phyloP scores from a whole-genome alignment of 2,888 invertebrate genomes.

The Pheosia tremula region DNA sequence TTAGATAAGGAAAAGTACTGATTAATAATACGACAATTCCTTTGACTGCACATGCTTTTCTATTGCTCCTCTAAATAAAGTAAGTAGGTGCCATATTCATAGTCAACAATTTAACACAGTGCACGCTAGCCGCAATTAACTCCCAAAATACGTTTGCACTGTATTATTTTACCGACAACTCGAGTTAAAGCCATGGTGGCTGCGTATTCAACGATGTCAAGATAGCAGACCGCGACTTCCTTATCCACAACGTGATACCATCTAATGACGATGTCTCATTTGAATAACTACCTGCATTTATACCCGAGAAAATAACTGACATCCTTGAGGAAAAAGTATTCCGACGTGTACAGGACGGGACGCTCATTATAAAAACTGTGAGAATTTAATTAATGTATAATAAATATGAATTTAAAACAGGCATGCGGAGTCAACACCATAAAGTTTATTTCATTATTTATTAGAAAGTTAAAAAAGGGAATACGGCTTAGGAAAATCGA shows the following conservation, averaged over 20 bases:
- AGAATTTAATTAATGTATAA: slow-evolving; percentile 43
- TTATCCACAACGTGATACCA: slow-evolving; percentile 76
- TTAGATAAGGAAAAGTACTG: too few relatives aligned
- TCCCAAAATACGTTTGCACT: neutral
- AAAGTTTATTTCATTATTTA: slow-evolving; percentile 37
- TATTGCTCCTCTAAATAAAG: neutral
- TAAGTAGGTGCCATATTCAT: neutral
- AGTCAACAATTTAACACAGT: neutral
- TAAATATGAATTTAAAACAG: slow-evolving; percentile 43
- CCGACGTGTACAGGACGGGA: slow-evolving; percentile 32
- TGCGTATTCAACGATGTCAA: slow-evolving; percentile 59
- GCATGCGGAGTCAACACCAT: slow-evolving; percentile 27
- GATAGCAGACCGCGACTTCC: slow-evolving; percentile 69
- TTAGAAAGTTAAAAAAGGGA: slow-evolving; percentile 44
- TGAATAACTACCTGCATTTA: slow-evolving; percentile 71
- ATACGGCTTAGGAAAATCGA: slow-evolving; percentile 29
- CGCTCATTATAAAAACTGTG: slow-evolving; percentile 38
- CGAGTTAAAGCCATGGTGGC: slow-evolving; percentile 44
- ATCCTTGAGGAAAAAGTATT: slow-evolving; percentile 54
- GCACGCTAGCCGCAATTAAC: neutral
- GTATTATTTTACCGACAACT: neutral
- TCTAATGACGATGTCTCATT: slow-evolving; percentile 72
- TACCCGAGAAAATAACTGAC: slow-evolving; percentile 57
- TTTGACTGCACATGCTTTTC: too few relatives aligned
- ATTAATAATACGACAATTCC: too few relatives aligned